phyloP scores from a whole-genome alignment of 2,113 vertebrate species.

The Australoheros scitulus region DNA sequence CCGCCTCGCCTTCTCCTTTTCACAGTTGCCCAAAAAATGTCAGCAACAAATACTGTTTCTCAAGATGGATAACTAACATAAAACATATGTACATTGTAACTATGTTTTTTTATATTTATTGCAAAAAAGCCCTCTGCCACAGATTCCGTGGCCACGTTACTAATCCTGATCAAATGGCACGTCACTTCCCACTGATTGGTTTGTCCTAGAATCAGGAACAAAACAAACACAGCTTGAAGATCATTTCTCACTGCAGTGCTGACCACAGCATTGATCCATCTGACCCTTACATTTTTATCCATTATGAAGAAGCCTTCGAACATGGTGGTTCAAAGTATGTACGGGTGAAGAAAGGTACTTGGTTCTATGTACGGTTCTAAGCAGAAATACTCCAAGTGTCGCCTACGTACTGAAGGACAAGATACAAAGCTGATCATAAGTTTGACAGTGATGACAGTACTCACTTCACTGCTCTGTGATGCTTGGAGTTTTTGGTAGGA shows the following conservation, averaged over 20 bases:
- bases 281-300: background rate
- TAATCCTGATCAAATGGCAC: background rate
- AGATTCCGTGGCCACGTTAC: background rate
- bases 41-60: background rate
- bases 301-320: background rate
- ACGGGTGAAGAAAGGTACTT: constrained; percentile 1
- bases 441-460: background rate
- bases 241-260: background rate
- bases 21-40: background rate
- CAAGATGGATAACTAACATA: background rate
- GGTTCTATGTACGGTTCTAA: background rate
- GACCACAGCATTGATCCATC: background rate
- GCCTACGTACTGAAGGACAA: background rate
- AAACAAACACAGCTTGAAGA: constrained; percentile 10
- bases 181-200: background rate
- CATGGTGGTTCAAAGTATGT: background rate
- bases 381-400: background rate
- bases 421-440: background rate
- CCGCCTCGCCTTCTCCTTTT: background rate
- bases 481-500: background rate
- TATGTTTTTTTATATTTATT: background rate
- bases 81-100: background rate
- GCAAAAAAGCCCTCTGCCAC: background rate
- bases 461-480: background rate
- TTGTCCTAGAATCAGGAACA: background rate